Percentiles rank a stretch among this genome's conserved stretches.
These are phyloP conservation scores for Conger conger DNA, from an alignment of 2,113 vertebrate genomes.

Conservation along the genomic window DNA sequence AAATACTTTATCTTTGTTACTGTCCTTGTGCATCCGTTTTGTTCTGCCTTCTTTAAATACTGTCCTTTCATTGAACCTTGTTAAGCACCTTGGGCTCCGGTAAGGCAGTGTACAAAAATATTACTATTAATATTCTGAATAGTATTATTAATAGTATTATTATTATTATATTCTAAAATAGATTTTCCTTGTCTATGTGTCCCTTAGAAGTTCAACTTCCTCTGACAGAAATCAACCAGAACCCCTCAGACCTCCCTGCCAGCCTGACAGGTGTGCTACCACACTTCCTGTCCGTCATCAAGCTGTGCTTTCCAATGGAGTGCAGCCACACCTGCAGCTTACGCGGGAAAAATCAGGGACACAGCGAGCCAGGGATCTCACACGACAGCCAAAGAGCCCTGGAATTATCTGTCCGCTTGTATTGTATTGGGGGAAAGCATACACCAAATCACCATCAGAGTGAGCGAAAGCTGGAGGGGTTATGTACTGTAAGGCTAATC, in stretches of 20 bases:
- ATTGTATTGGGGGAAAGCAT: not conserved
- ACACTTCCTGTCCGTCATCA: not conserved
- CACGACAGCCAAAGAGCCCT: not conserved
- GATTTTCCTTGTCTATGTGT: no score
- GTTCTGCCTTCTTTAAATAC: no score
- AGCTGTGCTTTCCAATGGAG: not conserved
- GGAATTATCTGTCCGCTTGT: not conserved
- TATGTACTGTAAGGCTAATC: not conserved
- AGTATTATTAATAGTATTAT: no score
- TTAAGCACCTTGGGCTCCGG: no score
- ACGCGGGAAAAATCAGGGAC: not conserved
- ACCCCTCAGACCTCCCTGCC: not conserved
- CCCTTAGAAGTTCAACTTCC: not conserved
- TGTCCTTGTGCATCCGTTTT: no score
- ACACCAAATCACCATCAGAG: not conserved
- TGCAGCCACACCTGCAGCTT: not conserved
- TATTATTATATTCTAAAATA: no score
- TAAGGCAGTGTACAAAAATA: no score
- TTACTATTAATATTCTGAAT: no score
- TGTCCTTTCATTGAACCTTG: no score
- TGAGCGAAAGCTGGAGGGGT: not conserved
- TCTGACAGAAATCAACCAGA: not conserved
- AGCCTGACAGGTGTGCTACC: not conserved
- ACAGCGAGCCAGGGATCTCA: not conserved
- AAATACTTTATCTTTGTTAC: no score